Evolutionary conservation across 2,797 vertebrate genomes (phyloP), one percentile per base, ranked within the genome.

Genomic region (Onychomys torridus): DNA sequence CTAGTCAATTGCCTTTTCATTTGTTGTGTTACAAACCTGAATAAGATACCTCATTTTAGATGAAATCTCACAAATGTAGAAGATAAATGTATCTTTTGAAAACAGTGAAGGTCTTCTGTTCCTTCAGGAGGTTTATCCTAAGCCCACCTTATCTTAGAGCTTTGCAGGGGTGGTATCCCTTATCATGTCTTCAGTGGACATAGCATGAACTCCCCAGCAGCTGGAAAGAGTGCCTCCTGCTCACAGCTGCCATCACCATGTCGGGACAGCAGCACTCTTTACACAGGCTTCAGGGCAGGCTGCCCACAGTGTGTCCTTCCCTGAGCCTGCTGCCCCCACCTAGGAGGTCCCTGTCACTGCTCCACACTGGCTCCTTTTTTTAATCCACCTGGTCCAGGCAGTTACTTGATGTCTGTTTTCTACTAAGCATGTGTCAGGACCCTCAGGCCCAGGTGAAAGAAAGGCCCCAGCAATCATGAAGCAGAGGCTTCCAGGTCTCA

Each of bases 31-130:
- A 59, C 96, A 98, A 97, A 94, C 97, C 97, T 95, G 75, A 96
- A 81, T 95, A 79, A 97, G 96, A 98, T 98, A 98, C 98, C 98
- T 98, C 98, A 98, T 95, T 97, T 96, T 95, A 96, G 95, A 95
- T 97, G 97, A 96, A 65, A 96, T 34, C 94, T 83, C 71, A 83
- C 17, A 79, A 52, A 73, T 91, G 46, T 89, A 96, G 94, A 92
- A 96, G 79, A 97, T 97, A 97, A 46, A 21, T 59, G n/a, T 96
- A 61, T 97, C 98, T 96, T 93, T 3, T 90, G 71, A 17, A 75
- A 92, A 94, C 71, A 85, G 49, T 0, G 96, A 95, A 94, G 98
- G 94, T 65, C 96, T 96, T 71, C 2, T 34, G 16, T 8, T 46
- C 73, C 86, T 88, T 55, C n/a, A 11, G 63, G 1, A 1, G 95